These are phyloP conservation scores for Lepidocolaptes lacrymiger DNA, from an alignment of 2,797 vertebrate species.

Conservation along the genomic window DNA sequence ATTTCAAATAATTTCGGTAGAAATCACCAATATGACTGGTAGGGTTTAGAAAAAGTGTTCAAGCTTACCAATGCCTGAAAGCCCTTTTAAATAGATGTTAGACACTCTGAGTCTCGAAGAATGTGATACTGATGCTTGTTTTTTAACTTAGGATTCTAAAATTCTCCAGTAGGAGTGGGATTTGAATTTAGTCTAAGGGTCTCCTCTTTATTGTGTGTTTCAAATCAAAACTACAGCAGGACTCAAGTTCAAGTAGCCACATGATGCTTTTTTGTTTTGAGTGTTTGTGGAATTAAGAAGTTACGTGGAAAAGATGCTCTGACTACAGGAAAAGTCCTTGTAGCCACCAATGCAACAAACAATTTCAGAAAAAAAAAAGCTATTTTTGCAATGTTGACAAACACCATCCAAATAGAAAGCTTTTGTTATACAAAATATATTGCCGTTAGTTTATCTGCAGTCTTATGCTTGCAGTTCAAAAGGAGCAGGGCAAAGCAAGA, in stretches of 20 bases:
- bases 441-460: not conserved
- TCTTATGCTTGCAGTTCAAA: not conserved
- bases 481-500: not conserved
- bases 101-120: not conserved
- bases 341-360: not conserved
- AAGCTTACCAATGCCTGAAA: not conserved
- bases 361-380: not conserved
- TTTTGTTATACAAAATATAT: not conserved
- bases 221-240: not conserved
- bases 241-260: not conserved
- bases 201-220: not conserved
- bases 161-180: not conserved
- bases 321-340: not conserved
- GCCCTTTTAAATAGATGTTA: not conserved
- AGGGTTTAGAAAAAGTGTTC: not conserved
- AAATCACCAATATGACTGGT: not conserved
- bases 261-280: not conserved
- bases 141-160: not conserved
- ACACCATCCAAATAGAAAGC: not conserved
- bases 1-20: not conserved
- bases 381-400: not conserved
- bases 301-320: not conserved
- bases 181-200: not conserved
- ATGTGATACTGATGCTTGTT: accelerated
- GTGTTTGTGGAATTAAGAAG: not conserved